Conservation (phyloP, 2,888 invertebrate species). For the Oscheius sp. region DNA sequence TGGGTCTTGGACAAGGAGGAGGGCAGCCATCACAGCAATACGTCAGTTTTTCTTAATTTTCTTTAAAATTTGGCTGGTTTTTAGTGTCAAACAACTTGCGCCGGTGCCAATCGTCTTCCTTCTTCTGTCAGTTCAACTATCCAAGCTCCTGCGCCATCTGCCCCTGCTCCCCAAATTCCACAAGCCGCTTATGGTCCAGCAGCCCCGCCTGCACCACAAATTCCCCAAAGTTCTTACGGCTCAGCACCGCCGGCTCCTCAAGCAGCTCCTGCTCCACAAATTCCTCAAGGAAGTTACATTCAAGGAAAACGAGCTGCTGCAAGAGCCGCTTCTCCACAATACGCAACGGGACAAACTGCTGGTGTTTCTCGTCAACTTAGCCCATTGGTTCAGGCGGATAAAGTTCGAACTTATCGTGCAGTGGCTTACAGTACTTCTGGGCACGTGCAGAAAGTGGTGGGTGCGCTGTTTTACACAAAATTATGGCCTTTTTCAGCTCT, state of each 20-base stretch:
- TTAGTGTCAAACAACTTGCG: conserved; percentile 48
- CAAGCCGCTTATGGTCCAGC: conserved; percentile 10
- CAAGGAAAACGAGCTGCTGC: conserved; percentile 44
- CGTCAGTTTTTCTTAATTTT: not conserved
- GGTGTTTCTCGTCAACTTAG: conserved; percentile 31
- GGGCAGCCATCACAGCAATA: conserved; percentile 24
- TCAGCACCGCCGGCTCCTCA: conserved; percentile 11
- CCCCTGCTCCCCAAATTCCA: conserved; percentile 27
- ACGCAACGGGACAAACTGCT: conserved; percentile 35
- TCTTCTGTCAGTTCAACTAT: conserved; percentile 19
- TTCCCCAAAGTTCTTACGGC: conserved; percentile 17
- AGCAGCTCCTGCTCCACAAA: conserved; percentile 49
- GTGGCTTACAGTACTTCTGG: conserved; percentile 14
- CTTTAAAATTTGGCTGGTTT: not conserved
- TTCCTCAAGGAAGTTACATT: conserved; percentile 39
- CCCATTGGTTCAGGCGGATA: conserved; percentile 29
- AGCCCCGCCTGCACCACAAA: conserved; percentile 25
- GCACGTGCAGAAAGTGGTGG: conserved; percentile 9
- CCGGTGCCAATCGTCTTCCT: conserved; percentile 11
- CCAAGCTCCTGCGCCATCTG: conserved; percentile 34
- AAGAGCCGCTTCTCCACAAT: conserved; percentile 42
- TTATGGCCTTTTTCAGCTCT: not conserved
- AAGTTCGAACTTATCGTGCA: conserved; percentile 15
- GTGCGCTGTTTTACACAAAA: not conserved
- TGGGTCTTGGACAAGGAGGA: conserved; percentile 48